Conservation (phyloP, 2,888 invertebrate genomes). For the Teleogryllus oceanicus region DNA sequence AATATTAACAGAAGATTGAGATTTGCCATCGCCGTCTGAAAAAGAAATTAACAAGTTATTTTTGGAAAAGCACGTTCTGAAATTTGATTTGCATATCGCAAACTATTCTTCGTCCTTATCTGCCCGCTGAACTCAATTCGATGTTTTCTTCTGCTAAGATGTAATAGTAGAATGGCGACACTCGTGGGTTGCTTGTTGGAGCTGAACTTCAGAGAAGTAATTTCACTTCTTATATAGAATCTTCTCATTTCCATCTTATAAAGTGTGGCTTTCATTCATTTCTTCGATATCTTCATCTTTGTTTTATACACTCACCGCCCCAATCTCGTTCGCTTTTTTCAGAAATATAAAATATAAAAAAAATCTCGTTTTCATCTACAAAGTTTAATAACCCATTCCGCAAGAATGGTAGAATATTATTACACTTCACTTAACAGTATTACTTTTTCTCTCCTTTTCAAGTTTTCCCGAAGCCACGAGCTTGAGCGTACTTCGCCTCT, state of each 20-base stretch:
- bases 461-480: not conserved
- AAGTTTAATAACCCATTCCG: not conserved
- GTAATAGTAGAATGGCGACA: no score
- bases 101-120: no score
- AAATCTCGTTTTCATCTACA: constrained; percentile 3
- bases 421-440: not conserved
- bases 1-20: no score
- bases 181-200: no score
- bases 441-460: not conserved
- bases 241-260: not conserved
- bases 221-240: not conserved
- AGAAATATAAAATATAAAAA: constrained; percentile 3
- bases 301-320: not conserved
- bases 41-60: no score
- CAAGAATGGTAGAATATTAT: not conserved
- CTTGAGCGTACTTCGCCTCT: not conserved
- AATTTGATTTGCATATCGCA: no score
- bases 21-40: no score
- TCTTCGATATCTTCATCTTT: not conserved
- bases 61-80: no score
- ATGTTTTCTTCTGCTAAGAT: no score
- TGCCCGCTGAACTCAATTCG: no score
- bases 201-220: not conserved
- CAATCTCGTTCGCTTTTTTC: not conserved
- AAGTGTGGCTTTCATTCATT: not conserved